Evolutionary conservation across 2,888 invertebrate genomes (phyloP).

Genomic region (Limnephilus auricula): DNA sequence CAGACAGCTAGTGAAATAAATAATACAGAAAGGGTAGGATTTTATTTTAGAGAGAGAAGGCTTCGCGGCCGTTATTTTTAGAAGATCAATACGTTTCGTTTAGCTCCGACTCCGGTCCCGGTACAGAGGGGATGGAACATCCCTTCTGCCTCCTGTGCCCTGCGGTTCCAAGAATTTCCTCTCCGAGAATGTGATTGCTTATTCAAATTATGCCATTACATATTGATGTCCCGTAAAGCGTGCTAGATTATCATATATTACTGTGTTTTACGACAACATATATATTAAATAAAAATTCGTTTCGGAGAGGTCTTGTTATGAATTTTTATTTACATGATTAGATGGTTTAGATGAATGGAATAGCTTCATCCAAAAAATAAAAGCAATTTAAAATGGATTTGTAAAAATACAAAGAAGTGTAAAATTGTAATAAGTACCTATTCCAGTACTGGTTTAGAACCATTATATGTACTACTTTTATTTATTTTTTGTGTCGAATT

Average conservation of each 20-base stretch:
- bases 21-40: neutral
- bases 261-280: neutral
- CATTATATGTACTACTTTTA: too few relatives aligned
- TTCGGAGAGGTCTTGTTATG: neutral
- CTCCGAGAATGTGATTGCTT: conserved; percentile 11
- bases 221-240: neutral
- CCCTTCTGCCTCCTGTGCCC: neutral
- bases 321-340: neutral
- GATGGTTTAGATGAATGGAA: neutral
- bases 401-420: too few relatives aligned
- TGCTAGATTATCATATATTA: neutral
- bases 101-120: neutral
- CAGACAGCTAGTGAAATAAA: neutral
- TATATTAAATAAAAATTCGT: neutral
- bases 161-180: neutral
- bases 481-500: too few relatives aligned
- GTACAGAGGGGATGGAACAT: neutral
- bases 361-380: too few relatives aligned
- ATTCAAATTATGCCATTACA: conserved; percentile 20
- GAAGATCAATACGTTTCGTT: neutral
- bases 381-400: too few relatives aligned
- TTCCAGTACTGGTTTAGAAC: too few relatives aligned
- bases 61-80: neutral
- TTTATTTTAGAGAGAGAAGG: neutral
- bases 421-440: too few relatives aligned